Conservation (phyloP, 1,140 invertebrate genomes). For the Drosophila nigrodunni region DNA sequence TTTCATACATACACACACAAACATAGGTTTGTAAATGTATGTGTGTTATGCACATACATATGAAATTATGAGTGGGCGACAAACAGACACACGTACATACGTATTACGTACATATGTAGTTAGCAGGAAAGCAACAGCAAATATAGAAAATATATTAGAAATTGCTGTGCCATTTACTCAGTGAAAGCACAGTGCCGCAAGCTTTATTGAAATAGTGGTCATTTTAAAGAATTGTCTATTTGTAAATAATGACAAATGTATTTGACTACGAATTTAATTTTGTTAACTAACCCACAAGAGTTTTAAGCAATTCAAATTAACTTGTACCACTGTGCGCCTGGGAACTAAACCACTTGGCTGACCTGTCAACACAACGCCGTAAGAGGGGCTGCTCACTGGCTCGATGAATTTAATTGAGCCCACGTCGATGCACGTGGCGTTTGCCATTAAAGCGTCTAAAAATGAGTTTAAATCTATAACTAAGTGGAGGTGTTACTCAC, state of each 20-base stretch:
- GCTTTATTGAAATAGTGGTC: background rate
- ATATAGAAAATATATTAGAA: constrained; percentile 26
- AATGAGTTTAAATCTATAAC: constrained; percentile 27
- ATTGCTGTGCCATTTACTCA: constrained; percentile 26
- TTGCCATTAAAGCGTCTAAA: constrained; percentile 21
- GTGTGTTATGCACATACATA: background rate
- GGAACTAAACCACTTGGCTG: constrained; percentile 47
- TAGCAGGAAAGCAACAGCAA: constrained; percentile 22
- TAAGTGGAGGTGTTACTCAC: background rate
- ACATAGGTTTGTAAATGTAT: background rate
- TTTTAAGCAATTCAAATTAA: background rate
- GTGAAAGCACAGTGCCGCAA: constrained; percentile 23
- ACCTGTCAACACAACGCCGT: constrained; percentile 35
- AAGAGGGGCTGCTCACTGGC: constrained; percentile 37
- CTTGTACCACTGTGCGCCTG: constrained; percentile 39
- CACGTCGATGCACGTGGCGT: constrained; percentile 16
- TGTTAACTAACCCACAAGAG: background rate
- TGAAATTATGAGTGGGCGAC: background rate
- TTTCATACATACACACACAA: background rate
- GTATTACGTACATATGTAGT: constrained; percentile 6
- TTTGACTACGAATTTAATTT: too few species aligned
- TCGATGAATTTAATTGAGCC: constrained; percentile 44
- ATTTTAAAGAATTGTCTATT: too few species aligned
- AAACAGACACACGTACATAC: background rate
- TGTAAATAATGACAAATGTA: too few species aligned